Evolutionary conservation across 2,113 vertebrate species (phyloP), one percentile per base, ranked within the genome.

Genomic region (Peromyscus californicus): DNA sequence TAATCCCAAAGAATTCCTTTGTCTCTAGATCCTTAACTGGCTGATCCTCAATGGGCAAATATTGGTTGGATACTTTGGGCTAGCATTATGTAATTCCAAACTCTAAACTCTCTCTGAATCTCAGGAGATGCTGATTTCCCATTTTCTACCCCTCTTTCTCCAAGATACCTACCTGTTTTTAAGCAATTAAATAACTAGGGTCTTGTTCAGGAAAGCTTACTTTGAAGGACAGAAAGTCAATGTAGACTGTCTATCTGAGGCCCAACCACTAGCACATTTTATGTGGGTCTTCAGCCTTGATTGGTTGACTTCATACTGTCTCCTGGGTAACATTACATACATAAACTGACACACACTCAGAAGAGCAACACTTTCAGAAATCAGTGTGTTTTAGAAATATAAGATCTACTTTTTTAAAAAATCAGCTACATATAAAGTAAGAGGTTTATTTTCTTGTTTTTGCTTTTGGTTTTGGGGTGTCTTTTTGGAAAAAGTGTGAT

Each of bases 221-320:
- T 94, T 94, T 45, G 59, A 91, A 96, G 51, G 51, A 48, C 36
- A 90, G 70, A 91, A 97, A 86, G 79, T 89, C 88, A 96, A 91
- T 83, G 16, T 22, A 61, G 82, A 33, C 45, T 97, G 39, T 80
- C 45, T 97, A 36, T 75, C 70, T 86, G 31, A 91, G 45, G 45
- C 45, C 67, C 51, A 70, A 54, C 13, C n/a, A 93, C 75, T 94
- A n/a, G 65, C 8, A 70, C 54, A 85, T 95, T 94, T 94, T 65
- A 86, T 91, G n/a, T 89, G 39, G 36, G 15, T 95, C 72, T 94
- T 94, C 89, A 95, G 75, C 29, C 72, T 42, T 42, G 45, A 33
- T 67, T 89, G 65, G 74, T 83, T 89, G 72, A 67, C n/a, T 83
- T 89, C 45, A 76, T 72, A 6, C 74, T 86, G 13, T 8, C 33